phyloP scores from a whole-genome alignment of 1,140 invertebrate genomes.

The Leguminivora glycinivorella region DNA sequence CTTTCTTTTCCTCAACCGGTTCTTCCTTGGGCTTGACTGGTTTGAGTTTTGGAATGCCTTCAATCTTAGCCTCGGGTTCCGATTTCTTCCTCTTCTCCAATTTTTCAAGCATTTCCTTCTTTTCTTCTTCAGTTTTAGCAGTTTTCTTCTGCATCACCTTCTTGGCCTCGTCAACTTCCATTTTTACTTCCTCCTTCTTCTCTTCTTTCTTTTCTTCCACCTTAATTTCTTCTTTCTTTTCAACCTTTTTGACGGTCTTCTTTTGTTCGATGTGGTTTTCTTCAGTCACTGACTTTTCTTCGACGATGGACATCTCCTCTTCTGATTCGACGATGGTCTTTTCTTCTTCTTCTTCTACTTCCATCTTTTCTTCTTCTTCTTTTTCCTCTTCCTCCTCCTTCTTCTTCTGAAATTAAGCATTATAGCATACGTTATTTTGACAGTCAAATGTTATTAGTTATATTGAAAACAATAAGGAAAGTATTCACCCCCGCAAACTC shows the following conservation, averaged over 20 bases:
- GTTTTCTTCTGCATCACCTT: conserved; percentile 78
- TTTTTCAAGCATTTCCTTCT: conserved; percentile 75
- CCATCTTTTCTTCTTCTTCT: conserved; percentile 76
- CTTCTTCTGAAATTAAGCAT: conserved; percentile 64
- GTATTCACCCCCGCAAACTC: too few relatives aligned
- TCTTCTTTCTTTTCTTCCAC: conserved; percentile 57
- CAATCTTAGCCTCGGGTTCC: conserved; percentile 74
- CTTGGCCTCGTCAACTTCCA: conserved; percentile 73
- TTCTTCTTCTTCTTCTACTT: conserved; percentile 68
- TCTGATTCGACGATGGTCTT: conserved; percentile 74
- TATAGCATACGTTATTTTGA: background rate
- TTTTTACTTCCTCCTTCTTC: conserved; percentile 66
- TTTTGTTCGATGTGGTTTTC: conserved; percentile 75
- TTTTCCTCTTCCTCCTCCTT: conserved; percentile 77
- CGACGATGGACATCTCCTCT: conserved; percentile 70
- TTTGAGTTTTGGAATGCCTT: conserved; percentile 79
- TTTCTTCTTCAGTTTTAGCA: conserved; percentile 77
- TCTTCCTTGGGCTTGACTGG: conserved; percentile 78
- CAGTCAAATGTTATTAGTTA: background rate
- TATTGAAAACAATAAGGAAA: too few relatives aligned
- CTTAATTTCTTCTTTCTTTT: conserved; percentile 49
- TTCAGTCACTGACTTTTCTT: conserved; percentile 68
- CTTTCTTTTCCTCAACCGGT: conserved; percentile 71
- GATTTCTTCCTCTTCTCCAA: conserved; percentile 75
- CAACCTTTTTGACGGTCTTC: conserved; percentile 53